Evolutionary conservation across 2,888 invertebrate species (phyloP).

Genomic region (Calliscelio sp.): DNA sequence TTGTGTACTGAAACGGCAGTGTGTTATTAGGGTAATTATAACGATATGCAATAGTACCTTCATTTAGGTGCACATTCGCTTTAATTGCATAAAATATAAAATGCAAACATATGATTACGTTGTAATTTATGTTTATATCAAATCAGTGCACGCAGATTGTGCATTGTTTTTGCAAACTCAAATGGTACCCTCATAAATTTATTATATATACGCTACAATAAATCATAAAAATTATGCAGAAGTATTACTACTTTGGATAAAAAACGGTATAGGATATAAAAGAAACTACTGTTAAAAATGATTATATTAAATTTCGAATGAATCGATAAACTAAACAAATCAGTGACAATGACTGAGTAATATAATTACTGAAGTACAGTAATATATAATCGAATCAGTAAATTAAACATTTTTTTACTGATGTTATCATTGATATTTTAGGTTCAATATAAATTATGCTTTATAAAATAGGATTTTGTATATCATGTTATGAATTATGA

Average conservation of each 20-base stretch:
- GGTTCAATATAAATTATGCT: too few relatives aligned
- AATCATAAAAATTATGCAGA: conserved; percentile 15
- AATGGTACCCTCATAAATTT: conserved; percentile 1
- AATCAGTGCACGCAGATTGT: not conserved
- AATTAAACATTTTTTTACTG: too few relatives aligned
- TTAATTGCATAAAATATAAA: conserved; percentile 16
- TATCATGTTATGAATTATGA: conserved; percentile 36
- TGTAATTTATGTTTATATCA: conserved; percentile 11
- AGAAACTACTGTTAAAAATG: too few relatives aligned
- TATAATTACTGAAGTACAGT: too few relatives aligned
- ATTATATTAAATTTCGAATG: too few relatives aligned
- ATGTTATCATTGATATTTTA: too few relatives aligned
- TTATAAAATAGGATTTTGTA: too few relatives aligned
- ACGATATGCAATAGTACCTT: not conserved
- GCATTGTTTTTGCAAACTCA: conserved; percentile 25
- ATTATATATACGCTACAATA: not conserved
- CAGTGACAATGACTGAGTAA: too few relatives aligned
- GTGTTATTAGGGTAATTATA: conserved; percentile 23
- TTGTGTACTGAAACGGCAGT: conserved; percentile 19
- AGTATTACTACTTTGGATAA: not conserved
- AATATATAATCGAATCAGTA: too few relatives aligned
- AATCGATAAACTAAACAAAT: too few relatives aligned
- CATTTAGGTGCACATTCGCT: not conserved
- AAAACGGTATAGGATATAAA: not conserved
- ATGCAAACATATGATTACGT: conserved; percentile 5